phyloP scores from a whole-genome alignment of 2,888 invertebrate genomes.

The Eupsilia transversa region DNA sequence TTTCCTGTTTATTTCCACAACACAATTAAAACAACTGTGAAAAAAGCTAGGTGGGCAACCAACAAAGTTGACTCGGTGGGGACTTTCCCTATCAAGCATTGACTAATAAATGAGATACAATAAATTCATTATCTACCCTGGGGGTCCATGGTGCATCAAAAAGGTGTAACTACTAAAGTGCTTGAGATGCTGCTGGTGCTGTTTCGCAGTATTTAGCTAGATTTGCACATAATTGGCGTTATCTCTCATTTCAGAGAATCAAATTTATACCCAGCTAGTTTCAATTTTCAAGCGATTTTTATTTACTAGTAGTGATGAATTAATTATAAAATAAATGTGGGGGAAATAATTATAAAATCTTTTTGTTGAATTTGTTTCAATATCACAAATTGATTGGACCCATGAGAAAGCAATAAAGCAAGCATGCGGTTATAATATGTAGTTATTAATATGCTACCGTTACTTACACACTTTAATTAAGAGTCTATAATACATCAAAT shows the following conservation, averaged over 20 bases:
- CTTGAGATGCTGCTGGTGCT: not conserved
- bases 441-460: constrained; percentile 1
- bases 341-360: not conserved
- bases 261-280: not conserved
- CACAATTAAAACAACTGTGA: constrained; percentile 32
- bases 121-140: not conserved
- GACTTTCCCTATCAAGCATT: constrained; percentile 1
- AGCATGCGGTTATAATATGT: constrained; percentile 17
- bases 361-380: too few species aligned
- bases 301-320: too few species aligned
- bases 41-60: not conserved
- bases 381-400: not conserved
- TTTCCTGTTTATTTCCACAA: constrained; percentile 90
- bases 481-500: too few species aligned
- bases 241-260: not conserved
- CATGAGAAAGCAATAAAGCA: not conserved
- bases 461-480: constrained; percentile 1
- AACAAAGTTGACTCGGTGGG: not conserved
- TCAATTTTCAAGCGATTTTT: not conserved
- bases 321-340: too few species aligned
- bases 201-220: not conserved
- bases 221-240: not conserved
- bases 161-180: not conserved
- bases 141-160: not conserved
- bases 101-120: not conserved